These are phyloP conservation scores for Bucco capensis DNA, from an alignment of 2,113 vertebrate genomes.

Conservation along the genomic window DNA sequence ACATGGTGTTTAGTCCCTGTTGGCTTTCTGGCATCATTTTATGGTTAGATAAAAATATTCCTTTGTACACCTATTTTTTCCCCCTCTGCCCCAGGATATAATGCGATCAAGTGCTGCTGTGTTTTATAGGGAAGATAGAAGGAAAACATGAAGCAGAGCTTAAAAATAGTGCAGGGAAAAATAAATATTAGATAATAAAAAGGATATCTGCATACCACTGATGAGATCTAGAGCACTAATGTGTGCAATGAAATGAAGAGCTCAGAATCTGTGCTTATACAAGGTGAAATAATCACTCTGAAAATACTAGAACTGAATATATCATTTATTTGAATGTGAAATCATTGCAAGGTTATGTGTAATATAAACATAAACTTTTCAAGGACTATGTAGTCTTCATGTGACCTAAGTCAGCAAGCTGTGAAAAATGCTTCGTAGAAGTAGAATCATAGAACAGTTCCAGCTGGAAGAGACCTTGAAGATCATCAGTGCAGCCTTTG, in stretches of 20 bases:
- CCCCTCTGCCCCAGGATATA: not conserved
- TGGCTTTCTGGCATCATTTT: slow-evolving; percentile 60
- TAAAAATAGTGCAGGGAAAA: not conserved
- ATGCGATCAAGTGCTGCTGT: not conserved
- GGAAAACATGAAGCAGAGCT: not conserved
- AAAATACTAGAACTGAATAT: not conserved
- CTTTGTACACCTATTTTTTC: not conserved
- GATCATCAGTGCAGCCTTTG: too few relatives aligned
- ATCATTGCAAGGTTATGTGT: not conserved
- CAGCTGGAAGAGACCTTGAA: too few relatives aligned
- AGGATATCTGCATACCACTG: not conserved
- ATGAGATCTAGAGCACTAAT: not conserved
- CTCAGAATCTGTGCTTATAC: not conserved
- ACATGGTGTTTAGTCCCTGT: slow-evolving; percentile 43
- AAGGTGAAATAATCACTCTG: not conserved
- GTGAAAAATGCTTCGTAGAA: not conserved
- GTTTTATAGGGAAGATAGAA: not conserved
- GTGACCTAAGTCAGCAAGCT: not conserved
- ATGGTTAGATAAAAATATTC: slow-evolving; percentile 46
- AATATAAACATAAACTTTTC: not conserved
- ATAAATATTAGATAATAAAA: not conserved
- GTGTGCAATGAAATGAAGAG: not conserved
- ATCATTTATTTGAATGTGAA: not conserved
- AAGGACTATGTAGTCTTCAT: not conserved
- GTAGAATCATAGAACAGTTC: too few relatives aligned